These are phyloP conservation scores for Bombylius discolor DNA, from an alignment of 2,888 invertebrate species.

Conservation along the genomic window DNA sequence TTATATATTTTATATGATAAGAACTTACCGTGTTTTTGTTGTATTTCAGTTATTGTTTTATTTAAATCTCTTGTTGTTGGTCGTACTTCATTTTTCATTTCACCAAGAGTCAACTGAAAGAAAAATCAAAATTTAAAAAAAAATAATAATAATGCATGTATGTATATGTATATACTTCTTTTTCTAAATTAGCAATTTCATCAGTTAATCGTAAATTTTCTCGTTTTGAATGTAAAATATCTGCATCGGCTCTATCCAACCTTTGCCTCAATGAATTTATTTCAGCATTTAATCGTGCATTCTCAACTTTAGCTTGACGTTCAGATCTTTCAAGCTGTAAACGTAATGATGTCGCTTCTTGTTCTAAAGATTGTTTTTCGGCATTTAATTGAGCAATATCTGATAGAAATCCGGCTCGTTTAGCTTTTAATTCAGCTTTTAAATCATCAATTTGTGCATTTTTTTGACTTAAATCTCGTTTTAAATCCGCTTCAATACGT, in stretches of 20 bases:
- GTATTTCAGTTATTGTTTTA: slow-evolving; percentile 63
- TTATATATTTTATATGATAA: slow-evolving; percentile 1
- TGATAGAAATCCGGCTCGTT: slow-evolving; percentile 55
- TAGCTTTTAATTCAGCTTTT: slow-evolving; percentile 64
- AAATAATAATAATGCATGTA: background rate
- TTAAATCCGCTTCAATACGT: slow-evolving; percentile 59
- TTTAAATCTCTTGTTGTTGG: slow-evolving; percentile 57
- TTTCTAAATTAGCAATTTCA: slow-evolving; percentile 64
- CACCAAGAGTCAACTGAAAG: slow-evolving; percentile 46
- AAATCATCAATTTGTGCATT: slow-evolving; percentile 63
- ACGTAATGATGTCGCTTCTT: slow-evolving; percentile 61
- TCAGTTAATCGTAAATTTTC: slow-evolving; percentile 67
- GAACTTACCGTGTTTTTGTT: slow-evolving; percentile 68
- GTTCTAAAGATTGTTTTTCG: slow-evolving; percentile 66
- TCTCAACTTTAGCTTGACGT: slow-evolving; percentile 62
- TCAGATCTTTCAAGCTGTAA: slow-evolving; percentile 57
- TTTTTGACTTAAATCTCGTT: slow-evolving; percentile 64
- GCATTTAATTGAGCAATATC: slow-evolving; percentile 63
- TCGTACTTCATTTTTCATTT: slow-evolving; percentile 44
- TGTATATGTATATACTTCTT: slow-evolving; percentile 47
- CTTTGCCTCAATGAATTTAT: slow-evolving; percentile 58
- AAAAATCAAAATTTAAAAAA: background rate
- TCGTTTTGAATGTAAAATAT: slow-evolving; percentile 63
- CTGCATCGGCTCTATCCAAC: slow-evolving; percentile 67
- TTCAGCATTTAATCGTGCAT: slow-evolving; percentile 61